Evolutionary conservation across 1,140 invertebrate genomes (phyloP).

Genomic region (Drosophila lowei): DNA sequence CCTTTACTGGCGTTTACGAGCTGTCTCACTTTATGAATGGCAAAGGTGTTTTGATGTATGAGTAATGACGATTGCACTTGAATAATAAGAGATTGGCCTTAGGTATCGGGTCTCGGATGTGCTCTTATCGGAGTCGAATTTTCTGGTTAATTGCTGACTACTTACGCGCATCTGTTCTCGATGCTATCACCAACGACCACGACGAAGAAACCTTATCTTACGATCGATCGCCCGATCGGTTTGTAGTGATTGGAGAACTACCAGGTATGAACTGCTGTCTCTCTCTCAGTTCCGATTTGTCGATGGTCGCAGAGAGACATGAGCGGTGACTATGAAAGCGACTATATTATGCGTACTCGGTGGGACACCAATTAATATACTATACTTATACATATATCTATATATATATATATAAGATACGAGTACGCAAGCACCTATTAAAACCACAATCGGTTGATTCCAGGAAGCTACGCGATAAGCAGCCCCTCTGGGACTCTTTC

Average conservation of each 20-base stretch:
- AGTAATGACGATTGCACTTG: slow-evolving; percentile 21
- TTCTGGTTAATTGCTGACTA: slow-evolving; percentile 9
- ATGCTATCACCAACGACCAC: slow-evolving; percentile 15
- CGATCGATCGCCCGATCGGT: slow-evolving; percentile 18
- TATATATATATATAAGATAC: not conserved
- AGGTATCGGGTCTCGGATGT: slow-evolving; percentile 5
- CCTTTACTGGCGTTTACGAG: too few species aligned
- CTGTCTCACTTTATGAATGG: slow-evolving; percentile 24
- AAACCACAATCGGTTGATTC: slow-evolving; percentile 6
- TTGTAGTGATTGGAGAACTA: too few species aligned
- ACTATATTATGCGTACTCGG: slow-evolving; percentile 54
- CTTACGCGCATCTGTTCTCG: slow-evolving; percentile 8
- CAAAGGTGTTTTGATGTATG: slow-evolving; percentile 9
- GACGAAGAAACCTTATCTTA: slow-evolving; percentile 17
- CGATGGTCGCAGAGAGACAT: slow-evolving; percentile 41
- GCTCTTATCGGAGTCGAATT: slow-evolving; percentile 2
- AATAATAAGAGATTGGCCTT: too few species aligned
- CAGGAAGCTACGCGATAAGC: slow-evolving; percentile 60
- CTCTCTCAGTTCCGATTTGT: slow-evolving; percentile 52
- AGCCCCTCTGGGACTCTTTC: slow-evolving; percentile 70
- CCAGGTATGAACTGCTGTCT: not conserved
- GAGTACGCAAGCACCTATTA: slow-evolving; percentile 6
- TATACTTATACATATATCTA: not conserved
- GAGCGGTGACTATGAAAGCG: slow-evolving; percentile 63
- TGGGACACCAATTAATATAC: slow-evolving; percentile 28